Evolutionary conservation across 2,113 vertebrate species (phyloP).

Genomic region (Poeciliopsis retropinna): DNA sequence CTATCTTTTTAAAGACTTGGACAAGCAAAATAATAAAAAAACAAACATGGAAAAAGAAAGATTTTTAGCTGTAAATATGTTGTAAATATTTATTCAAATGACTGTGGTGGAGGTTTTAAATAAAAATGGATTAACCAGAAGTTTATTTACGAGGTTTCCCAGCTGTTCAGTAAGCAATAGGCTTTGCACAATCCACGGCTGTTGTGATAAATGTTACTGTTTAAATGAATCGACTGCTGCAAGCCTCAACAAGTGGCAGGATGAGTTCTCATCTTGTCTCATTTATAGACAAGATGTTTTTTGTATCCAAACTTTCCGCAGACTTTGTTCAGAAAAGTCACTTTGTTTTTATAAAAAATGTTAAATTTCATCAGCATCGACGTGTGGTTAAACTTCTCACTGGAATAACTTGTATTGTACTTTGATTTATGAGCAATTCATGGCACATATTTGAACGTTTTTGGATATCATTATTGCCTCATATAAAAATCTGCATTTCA

Average conservation of each 20-base stretch:
- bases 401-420: background rate
- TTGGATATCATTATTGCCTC: background rate
- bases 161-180: constrained; percentile 63
- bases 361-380: constrained; percentile 15
- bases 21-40: constrained; percentile 29
- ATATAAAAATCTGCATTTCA: constrained; percentile 19
- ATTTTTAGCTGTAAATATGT: constrained; percentile 70
- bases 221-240: constrained; percentile 49
- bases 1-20: constrained; percentile 63
- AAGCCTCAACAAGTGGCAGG: constrained; percentile 14
- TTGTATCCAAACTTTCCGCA: background rate
- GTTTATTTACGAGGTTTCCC: constrained; percentile 37
- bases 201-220: constrained; percentile 50
- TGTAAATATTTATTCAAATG: constrained; percentile 60
- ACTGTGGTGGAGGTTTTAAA: constrained; percentile 1
- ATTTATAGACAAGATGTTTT: constrained; percentile 3
- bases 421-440: constrained; percentile 1
- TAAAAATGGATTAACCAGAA: constrained; percentile 31
- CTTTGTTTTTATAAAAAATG: constrained; percentile 4
- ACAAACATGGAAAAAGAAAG: background rate
- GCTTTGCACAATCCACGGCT: constrained; percentile 72
- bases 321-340: background rate
- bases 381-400: background rate
- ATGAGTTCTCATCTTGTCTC: background rate
- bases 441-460: constrained; percentile 12